Evolutionary conservation across 2,797 vertebrate species (phyloP).

Genomic region (Decapterus maruadsi): DNA sequence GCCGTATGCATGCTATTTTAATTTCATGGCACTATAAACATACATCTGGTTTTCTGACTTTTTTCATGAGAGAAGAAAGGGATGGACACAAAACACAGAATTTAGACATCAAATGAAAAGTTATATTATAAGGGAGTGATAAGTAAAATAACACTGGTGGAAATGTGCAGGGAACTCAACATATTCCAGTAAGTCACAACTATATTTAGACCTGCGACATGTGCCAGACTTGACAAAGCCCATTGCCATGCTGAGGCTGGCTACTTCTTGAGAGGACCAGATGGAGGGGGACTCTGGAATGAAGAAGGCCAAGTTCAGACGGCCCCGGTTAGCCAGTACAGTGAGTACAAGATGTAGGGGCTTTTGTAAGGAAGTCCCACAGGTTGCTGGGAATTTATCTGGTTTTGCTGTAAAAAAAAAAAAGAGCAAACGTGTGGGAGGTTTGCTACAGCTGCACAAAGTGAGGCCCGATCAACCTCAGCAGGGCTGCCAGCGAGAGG

Average conservation of each 20-base stretch:
- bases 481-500: slow-evolving; percentile 60
- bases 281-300: slow-evolving; percentile 35
- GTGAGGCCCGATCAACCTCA: slow-evolving; percentile 59
- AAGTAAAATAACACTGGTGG: slow-evolving; percentile 1
- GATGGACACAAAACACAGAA: not conserved
- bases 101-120: not conserved
- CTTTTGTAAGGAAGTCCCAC: slow-evolving; percentile 28
- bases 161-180: not conserved
- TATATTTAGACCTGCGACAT: slow-evolving; percentile 22
- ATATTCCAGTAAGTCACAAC: slow-evolving; percentile 5
- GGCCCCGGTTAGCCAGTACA: slow-evolving; percentile 9
- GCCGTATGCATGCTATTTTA: not conserved
- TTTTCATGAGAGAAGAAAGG: not conserved
- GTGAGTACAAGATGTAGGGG: slow-evolving; percentile 11
- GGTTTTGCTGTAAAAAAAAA: slow-evolving; percentile 52
- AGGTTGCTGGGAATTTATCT: slow-evolving; percentile 45
- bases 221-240: slow-evolving; percentile 36
- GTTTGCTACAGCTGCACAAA: slow-evolving; percentile 55
- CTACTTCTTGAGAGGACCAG: slow-evolving; percentile 27
- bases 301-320: slow-evolving; percentile 4
- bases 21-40: not conserved
- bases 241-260: slow-evolving; percentile 19
- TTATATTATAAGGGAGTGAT: not conserved
- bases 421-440: slow-evolving; percentile 59
- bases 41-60: not conserved